Evolutionary conservation across 1,140 invertebrate species (phyloP), one percentile per base, ranked within the genome.

Genomic region (Fopius arisanus): DNA sequence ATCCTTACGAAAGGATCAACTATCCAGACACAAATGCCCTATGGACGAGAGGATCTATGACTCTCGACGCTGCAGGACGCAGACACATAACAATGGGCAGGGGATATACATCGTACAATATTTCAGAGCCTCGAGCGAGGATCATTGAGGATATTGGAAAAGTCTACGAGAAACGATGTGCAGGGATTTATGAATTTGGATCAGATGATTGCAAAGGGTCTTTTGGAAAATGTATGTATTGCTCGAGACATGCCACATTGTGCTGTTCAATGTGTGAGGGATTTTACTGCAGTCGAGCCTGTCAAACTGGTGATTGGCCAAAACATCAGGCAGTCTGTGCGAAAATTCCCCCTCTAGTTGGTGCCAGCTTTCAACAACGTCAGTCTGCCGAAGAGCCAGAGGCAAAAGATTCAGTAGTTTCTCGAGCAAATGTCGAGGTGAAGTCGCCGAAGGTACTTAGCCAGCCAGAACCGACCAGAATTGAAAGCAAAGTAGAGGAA

Each of bases 241-340:
- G 87, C 68, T 51, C n/a, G 0, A 68, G 54, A 4, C 65, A 75
- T 4, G 80, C 83, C 6, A 78, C 70, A 14, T 78, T 75, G 12
- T 70, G 41, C 5, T 88, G 87, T 54, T 43, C 76, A 7, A 78
- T 54, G n/a, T 88, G 86, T 51, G 26, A 14, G 2, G 75, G 63
- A 1, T 84, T 76, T 70, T 87, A 87, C 62, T 88, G 87, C 37
- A 80, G 73, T 29, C 73, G 51, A 67, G 3, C 5, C 0, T 88
- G 87, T 59, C 85, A 86, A 77, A 10, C 67, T 1, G 10, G 28
- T 7, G 82, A 86, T 77, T 88, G 86, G 87, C 66, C 76, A 0
- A 72, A 54, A 16, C 85, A 87, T 71, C 80, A 81, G 72, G 31
- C 28, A 0, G 69, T 80, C 14, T 88, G 87, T 65, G 68, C 5